Evolutionary conservation across 2,797 vertebrate species (phyloP), one percentile per base, ranked within the genome.

Genomic region (Synaphobranchus kaupii): DNA sequence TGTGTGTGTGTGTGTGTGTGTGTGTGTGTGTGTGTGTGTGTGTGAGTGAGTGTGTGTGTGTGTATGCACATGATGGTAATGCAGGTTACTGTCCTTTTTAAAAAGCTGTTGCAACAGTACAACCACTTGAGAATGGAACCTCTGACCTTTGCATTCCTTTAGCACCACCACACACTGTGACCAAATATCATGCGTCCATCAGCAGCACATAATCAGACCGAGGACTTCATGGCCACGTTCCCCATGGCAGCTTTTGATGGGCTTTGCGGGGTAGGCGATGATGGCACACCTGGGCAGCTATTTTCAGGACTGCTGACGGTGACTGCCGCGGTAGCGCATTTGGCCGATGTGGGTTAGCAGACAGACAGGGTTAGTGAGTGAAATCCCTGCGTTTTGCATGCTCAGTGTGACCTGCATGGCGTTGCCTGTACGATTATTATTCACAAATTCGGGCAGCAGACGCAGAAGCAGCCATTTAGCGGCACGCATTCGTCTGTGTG

Each of bases 311-410:
- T 54, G 50, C 71, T 20, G n/a, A 25, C 28, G 68, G 44, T 44
- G 39, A n/a, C 17, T 39, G 84, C 44, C n/a, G 84, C 25, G 8
- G 84, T 2, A n/a, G 6, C 39, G 25, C 84, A 34, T 58, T 44
- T 56, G 47, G 85, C 85, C 50, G 25, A 73, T 28, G 68, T 12
- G 58, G 85, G 68, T 85, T 56, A 48, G 48, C 48, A 78, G n/a
- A 71, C 66, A 22, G n/a, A n/a, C 15, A 78, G 66, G 71, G 50
- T 86, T 86, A 86, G 54, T n/a, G 31, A 76, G 63, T 39, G 39
- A 48, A 6, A 25, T 15, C 63, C 63, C 63, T 63, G 13, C 31
- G 58, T 76, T 76, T 68, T 28, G 20, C 50, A 39, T 8, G 28
- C 85, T 22, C 1, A 10, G 9, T n/a, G 28, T 60, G 3, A 20